phyloP scores from a whole-genome alignment of 2,888 invertebrate species.

The Matsumyia berberina region DNA sequence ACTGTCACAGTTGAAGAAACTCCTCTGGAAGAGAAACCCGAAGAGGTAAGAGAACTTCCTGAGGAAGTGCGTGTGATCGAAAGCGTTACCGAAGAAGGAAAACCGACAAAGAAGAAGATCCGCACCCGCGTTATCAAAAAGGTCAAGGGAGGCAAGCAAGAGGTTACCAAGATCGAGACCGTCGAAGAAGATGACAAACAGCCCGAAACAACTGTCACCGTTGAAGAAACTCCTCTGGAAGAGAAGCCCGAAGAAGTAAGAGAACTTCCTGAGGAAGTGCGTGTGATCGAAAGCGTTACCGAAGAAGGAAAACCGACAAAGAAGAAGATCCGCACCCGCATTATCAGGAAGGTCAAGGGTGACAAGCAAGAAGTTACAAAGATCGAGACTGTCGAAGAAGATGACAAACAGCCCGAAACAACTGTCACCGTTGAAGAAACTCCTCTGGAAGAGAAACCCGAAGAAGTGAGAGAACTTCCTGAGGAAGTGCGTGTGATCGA shows the following conservation, averaged over 20 bases:
- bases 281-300: constrained; percentile 9
- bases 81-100: constrained; percentile 31
- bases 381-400: constrained; percentile 81
- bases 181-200: constrained; percentile 49
- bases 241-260: constrained; percentile 39
- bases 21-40: constrained; percentile 35
- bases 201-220: constrained; percentile 46
- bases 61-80: constrained; percentile 41
- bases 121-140: constrained; percentile 47
- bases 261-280: constrained; percentile 46
- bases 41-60: constrained; percentile 27
- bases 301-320: constrained; percentile 50
- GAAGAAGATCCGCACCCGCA: constrained; percentile 55
- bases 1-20: constrained; percentile 39
- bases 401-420: constrained; percentile 80
- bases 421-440: constrained; percentile 81
- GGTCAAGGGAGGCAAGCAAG: constrained; percentile 49
- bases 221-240: constrained; percentile 32
- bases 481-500: constrained; percentile 50
- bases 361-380: constrained; percentile 81
- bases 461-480: constrained; percentile 50
- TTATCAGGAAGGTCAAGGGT: constrained; percentile 75
- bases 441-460: constrained; percentile 53
- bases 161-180: constrained; percentile 47
- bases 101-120: constrained; percentile 50